A percentile compares a stretch with the other conserved stretches of the same genome.
Conservation (phyloP, 2,113 vertebrate species). For the Microcebus lehilahytsara region DNA sequence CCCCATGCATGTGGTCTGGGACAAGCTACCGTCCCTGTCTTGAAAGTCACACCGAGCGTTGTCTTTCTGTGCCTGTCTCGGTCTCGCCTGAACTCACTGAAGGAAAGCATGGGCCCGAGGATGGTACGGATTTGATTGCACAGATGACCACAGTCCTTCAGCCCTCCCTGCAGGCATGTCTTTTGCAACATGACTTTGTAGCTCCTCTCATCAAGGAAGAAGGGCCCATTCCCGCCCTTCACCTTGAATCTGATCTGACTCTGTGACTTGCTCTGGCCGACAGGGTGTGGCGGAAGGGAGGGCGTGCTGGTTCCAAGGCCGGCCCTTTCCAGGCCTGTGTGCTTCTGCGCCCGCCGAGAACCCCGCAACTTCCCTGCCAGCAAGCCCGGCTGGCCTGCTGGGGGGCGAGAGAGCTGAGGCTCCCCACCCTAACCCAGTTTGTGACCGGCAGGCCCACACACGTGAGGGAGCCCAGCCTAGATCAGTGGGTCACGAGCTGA, state of each 20-base stretch:
- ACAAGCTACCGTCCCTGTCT: neutral
- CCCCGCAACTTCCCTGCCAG: fast-evolving
- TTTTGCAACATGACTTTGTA: neutral
- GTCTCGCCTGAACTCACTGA: neutral
- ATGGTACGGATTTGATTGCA: neutral
- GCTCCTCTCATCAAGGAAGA: no score
- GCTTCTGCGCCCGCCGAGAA: neutral
- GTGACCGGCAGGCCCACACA: neutral
- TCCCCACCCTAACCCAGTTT: neutral
- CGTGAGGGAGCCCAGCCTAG: fast-evolving
- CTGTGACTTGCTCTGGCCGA: neutral
- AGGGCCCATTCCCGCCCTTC: neutral
- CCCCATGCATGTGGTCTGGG: neutral
- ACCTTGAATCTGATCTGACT: neutral
- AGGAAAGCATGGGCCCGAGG: neutral
- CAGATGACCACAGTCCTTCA: neutral
- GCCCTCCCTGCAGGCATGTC: neutral
- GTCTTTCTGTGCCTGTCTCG: neutral
- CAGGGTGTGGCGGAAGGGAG: neutral
- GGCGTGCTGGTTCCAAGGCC: neutral
- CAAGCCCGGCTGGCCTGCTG: neutral
- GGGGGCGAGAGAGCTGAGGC: neutral
- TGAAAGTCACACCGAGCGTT: neutral
- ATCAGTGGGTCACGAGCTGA: neutral
- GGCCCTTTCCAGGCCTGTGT: neutral